Evolutionary conservation across 2,888 invertebrate species (phyloP).

Genomic region (Lypha dubia): DNA sequence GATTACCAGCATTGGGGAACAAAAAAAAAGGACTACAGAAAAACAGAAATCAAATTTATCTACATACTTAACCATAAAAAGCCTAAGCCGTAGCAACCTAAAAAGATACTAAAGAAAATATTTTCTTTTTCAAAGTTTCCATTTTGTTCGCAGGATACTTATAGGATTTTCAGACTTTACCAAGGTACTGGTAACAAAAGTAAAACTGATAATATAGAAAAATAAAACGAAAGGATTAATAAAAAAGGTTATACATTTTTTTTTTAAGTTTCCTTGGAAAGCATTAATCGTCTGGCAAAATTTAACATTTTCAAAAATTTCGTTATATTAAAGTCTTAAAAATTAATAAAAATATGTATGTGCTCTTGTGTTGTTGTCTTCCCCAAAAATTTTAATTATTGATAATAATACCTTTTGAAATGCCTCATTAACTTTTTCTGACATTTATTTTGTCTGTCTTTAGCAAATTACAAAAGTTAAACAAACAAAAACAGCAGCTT

Average conservation of each 20-base stretch:
- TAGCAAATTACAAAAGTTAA: background rate
- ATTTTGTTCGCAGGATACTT: conserved; percentile 1
- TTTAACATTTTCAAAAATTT: no score
- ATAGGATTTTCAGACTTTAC: background rate
- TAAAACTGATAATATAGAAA: background rate
- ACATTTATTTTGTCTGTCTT: background rate
- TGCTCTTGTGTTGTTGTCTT: background rate
- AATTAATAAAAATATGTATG: no score
- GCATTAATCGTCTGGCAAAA: no score
- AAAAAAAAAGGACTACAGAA: background rate
- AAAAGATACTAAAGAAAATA: background rate
- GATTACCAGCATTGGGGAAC: background rate
- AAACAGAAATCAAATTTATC: background rate
- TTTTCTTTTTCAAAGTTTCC: background rate
- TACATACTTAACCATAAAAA: background rate
- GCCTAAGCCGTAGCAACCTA: background rate
- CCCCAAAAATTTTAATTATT: background rate
- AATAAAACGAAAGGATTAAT: background rate
- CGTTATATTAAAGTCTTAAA: no score
- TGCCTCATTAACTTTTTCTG: conserved; percentile 24
- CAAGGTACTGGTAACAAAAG: background rate
- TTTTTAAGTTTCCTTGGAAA: no score
- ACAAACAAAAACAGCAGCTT: background rate
- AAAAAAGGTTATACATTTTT: no score
- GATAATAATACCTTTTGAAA: background rate